These are phyloP conservation scores for Phenganax marumi DNA, from an alignment of 92 coral and sea anemone species.

Conservation along the genomic window DNA sequence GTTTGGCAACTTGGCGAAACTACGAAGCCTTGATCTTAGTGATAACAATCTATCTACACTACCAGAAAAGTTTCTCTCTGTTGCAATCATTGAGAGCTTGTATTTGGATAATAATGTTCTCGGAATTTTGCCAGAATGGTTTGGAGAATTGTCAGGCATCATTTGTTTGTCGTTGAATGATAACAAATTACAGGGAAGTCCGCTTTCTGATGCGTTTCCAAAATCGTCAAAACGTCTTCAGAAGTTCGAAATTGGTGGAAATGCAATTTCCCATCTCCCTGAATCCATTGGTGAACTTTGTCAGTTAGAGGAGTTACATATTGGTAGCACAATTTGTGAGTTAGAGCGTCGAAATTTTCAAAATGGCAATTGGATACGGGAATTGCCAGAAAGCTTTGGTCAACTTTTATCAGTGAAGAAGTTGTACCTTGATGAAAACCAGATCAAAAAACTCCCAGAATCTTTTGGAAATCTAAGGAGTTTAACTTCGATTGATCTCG, in stretches of 20 bases:
- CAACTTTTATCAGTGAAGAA: slow-evolving; percentile 65
- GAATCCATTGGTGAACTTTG: slow-evolving; percentile 76
- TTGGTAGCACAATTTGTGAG: slow-evolving; percentile 90
- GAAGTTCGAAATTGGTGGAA: slow-evolving; percentile 76
- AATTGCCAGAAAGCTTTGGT: slow-evolving; percentile 78
- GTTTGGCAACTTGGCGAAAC: slow-evolving; percentile 58
- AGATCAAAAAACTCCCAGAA: slow-evolving; percentile 69
- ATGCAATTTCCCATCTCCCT: slow-evolving; percentile 71
- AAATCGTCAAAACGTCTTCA: slow-evolving; percentile 56
- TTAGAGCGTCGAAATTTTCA: slow-evolving; percentile 91
- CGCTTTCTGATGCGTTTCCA: slow-evolving; percentile 74
- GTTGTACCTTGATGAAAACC: slow-evolving; percentile 90
- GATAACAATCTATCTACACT: slow-evolving; percentile 62
- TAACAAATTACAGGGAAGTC: slow-evolving; percentile 66
- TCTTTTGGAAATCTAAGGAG: slow-evolving; percentile 68
- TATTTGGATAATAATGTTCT: slow-evolving; percentile 73
- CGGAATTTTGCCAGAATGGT: slow-evolving; percentile 77
- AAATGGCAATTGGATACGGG: slow-evolving; percentile 88
- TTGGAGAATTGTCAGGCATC: slow-evolving; percentile 64
- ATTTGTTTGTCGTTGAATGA: slow-evolving; percentile 68
- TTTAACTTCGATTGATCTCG: slow-evolving; percentile 90
- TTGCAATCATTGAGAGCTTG: slow-evolving; percentile 59
- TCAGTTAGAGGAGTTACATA: slow-evolving; percentile 68
- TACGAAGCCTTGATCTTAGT: slow-evolving; percentile 68
- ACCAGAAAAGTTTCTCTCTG: slow-evolving; percentile 68